phyloP scores from a whole-genome alignment of 1,140 invertebrate genomes.

The Drosophila malerkotliana region DNA sequence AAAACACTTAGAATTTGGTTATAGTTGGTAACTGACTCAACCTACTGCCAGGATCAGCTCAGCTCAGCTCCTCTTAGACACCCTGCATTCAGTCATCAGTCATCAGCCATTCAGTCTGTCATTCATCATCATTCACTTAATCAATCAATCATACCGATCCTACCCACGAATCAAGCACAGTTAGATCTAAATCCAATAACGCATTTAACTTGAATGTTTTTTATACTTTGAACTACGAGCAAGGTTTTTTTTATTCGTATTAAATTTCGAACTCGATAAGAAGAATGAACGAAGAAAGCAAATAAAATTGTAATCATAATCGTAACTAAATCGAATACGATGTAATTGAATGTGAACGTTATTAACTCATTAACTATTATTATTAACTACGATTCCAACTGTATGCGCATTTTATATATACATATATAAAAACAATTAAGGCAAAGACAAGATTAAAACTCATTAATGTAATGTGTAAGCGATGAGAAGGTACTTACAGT shows the following conservation, averaged over 20 bases:
- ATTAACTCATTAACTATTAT: slow-evolving; percentile 66
- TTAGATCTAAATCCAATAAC: slow-evolving; percentile 42
- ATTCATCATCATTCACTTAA: slow-evolving; percentile 3
- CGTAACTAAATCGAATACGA: slow-evolving; percentile 54
- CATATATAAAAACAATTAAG: slow-evolving; percentile 33
- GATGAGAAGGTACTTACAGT: slow-evolving; percentile 55
- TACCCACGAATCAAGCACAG: slow-evolving; percentile 38
- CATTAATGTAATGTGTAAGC: slow-evolving; percentile 80
- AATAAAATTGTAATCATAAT: slow-evolving; percentile 45
- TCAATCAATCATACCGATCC: slow-evolving; percentile 26
- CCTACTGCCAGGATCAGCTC: slow-evolving; percentile 56
- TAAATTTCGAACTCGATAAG: slow-evolving; percentile 22
- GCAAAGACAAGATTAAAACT: slow-evolving; percentile 56
- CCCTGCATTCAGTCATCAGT: slow-evolving; percentile 42
- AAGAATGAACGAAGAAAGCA: slow-evolving; percentile 17
- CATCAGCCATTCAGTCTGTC: slow-evolving; percentile 17
- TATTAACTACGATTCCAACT: slow-evolving; percentile 60
- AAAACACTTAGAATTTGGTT: slow-evolving; percentile 22
- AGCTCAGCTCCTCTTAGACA: slow-evolving; percentile 40
- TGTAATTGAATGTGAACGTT: slow-evolving; percentile 64
- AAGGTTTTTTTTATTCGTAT: slow-evolving; percentile 20
- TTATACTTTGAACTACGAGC: slow-evolving; percentile 56
- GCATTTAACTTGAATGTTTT: slow-evolving; percentile 67
- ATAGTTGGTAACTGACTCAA: slow-evolving; percentile 42
- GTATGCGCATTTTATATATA: slow-evolving; percentile 52